Evolutionary conservation across 2,888 invertebrate species (phyloP).

Genomic region (Euproctis similis): DNA sequence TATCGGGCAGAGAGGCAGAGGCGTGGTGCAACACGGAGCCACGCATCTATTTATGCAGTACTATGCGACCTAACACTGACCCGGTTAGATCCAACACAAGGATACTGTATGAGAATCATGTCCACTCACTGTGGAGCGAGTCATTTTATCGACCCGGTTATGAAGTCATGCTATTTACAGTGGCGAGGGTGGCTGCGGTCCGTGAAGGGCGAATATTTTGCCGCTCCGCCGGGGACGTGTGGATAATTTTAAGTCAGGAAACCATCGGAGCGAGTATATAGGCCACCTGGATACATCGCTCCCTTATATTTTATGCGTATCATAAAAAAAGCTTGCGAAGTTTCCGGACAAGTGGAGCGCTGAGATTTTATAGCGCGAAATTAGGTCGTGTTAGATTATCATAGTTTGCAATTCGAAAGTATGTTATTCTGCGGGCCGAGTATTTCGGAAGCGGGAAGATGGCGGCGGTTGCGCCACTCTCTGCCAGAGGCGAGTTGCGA

Average conservation of each 20-base stretch:
- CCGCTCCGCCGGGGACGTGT: constrained; percentile 58
- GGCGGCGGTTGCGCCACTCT: constrained; percentile 42
- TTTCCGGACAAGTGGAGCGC: constrained; percentile 67
- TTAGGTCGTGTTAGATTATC: constrained; percentile 51
- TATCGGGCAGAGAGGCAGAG: constrained; percentile 39
- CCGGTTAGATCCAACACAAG: constrained; percentile 65
- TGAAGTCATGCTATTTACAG: constrained; percentile 41
- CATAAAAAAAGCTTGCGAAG: constrained; percentile 49
- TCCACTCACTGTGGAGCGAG: constrained; percentile 15
- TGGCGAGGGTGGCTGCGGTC: constrained; percentile 48
- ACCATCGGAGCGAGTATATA: constrained; percentile 65
- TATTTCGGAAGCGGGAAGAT: constrained; percentile 53
- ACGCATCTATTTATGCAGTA: constrained; percentile 63
- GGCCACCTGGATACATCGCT: constrained; percentile 58
- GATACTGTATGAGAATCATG: constrained; percentile 35
- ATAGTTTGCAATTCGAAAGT: constrained; percentile 30
- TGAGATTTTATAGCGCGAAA: constrained; percentile 43
- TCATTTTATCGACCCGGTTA: constrained; percentile 36
- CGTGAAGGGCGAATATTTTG: constrained; percentile 66
- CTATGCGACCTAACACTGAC: constrained; percentile 74
- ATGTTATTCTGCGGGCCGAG: constrained; percentile 30
- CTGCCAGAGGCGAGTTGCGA: constrained; percentile 42
- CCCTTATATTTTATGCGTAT: constrained; percentile 51
- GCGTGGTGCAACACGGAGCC: constrained; percentile 33
- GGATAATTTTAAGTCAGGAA: constrained; percentile 68